Evolutionary conservation across 1,140 invertebrate species (phyloP), one percentile per base, ranked within the genome.

Genomic region (Matsumurasca onukii): DNA sequence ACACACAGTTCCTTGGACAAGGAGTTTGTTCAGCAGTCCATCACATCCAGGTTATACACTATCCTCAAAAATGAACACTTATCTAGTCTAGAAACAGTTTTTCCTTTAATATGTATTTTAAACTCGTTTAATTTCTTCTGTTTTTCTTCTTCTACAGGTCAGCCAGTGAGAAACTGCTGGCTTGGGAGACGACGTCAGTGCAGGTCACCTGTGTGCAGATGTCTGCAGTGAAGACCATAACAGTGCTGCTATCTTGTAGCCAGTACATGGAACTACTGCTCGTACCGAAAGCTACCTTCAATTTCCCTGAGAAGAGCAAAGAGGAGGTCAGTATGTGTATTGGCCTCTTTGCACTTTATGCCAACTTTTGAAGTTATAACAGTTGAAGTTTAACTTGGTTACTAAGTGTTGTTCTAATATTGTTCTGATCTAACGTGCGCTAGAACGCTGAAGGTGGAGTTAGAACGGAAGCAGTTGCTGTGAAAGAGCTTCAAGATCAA

Each of bases 261-360:
- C 78, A 80, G 63, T 86, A 81, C 77, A 79, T 79, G 1, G 86
- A 88, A 73, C 76, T 86, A 72, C 76, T 88, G 49, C 75, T 88
- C 3, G 80, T 86, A 17, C 82, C 82, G 1, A 66, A 68, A 20
- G 49, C 31, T 2, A 30, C 59, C n/a, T 49, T 66, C 15, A 61
- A 25, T 29, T 1, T 1, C 0, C n/a, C 72, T 1, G 51, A 31
- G n/a, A 55, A 70, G 45, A 55, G 70, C 22, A 69, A 72, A 31
- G 65, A 72, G 13, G 49, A 70, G 59, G 66, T 68, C 24, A 63
- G 61, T 62, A n/a, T n/a, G n/a, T n/a, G n/a, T n/a, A 31, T 59
- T 39, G 13, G 3, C 15, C 13, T n/a, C n/a, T n/a, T n/a, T n/a
- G n/a, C n/a, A n/a, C n/a, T n/a, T n/a, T n/a, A n/a, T n/a, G n/a